A percentile compares a stretch with the other conserved stretches of the same genome.
phyloP scores from a whole-genome alignment of 2,113 vertebrate species.

The Tinamus guttatus region DNA sequence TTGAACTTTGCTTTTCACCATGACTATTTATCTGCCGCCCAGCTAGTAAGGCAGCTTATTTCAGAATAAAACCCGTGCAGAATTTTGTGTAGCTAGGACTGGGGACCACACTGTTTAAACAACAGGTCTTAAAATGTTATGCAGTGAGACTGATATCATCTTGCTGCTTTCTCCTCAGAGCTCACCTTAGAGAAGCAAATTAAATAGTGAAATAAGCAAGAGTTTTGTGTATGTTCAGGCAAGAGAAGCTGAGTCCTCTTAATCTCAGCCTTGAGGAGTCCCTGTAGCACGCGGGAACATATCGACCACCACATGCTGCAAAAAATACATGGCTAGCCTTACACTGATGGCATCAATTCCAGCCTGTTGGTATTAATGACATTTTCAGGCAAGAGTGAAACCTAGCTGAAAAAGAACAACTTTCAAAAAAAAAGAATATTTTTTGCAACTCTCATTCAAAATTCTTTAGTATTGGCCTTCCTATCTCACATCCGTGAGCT shows the following conservation, averaged over 20 bases:
- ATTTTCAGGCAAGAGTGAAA: conserved; percentile 1
- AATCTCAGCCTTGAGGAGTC: neutral
- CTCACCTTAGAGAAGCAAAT: neutral
- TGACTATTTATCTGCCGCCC: neutral
- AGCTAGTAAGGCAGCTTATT: neutral
- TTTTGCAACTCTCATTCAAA: neutral
- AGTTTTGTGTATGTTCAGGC: neutral
- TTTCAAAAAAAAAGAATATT: neutral
- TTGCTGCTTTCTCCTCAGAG: neutral
- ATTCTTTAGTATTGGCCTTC: neutral
- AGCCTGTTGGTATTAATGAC: neutral
- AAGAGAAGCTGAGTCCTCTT: neutral
- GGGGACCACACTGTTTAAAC: neutral
- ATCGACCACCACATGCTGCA: neutral
- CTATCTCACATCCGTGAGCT: neutral
- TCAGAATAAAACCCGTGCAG: neutral
- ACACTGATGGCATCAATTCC: neutral
- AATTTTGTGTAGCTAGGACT: neutral
- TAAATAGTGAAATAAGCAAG: neutral
- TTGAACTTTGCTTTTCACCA: neutral
- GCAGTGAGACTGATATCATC: neutral
- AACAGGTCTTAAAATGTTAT: neutral
- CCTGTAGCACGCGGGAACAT: neutral
- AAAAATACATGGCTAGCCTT: neutral
- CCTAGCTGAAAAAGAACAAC: neutral